Conservation (phyloP, 2,888 invertebrate genomes). For the Hoplodrina ambigua region DNA sequence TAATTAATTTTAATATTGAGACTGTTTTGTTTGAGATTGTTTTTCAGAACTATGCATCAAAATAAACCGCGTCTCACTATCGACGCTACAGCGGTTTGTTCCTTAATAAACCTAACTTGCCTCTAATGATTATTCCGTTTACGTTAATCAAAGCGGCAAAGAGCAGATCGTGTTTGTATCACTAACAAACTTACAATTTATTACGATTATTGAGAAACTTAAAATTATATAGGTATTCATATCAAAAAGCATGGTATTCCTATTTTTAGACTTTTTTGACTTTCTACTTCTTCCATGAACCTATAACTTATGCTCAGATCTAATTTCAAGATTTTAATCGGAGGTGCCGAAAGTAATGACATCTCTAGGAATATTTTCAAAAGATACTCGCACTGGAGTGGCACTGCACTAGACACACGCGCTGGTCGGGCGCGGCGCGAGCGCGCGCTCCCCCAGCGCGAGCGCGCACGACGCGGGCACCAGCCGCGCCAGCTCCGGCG, state of each 20-base stretch:
- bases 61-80: too few relatives aligned
- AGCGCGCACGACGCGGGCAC: constrained; percentile 13
- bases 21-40: too few relatives aligned
- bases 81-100: too few relatives aligned
- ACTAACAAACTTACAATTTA: background rate
- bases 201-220: background rate
- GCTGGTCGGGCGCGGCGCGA: background rate
- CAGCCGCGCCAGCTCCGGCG: constrained; percentile 15
- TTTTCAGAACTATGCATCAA: too few relatives aligned
- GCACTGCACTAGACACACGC: background rate
- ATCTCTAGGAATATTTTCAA: background rate
- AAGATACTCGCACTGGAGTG: too few relatives aligned
- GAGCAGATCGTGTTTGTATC: too few relatives aligned
- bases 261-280: background rate
- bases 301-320: background rate
- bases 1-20: too few relatives aligned
- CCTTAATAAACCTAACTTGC: too few relatives aligned
- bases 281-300: background rate
- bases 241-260: background rate
- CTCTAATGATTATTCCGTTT: too few relatives aligned
- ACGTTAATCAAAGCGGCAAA: too few relatives aligned
- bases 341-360: background rate
- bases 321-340: background rate
- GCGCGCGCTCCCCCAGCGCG: too few relatives aligned
- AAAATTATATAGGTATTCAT: background rate